A percentile compares a stretch with the other conserved stretches of the same genome.
phyloP scores from a whole-genome alignment of 2,888 invertebrate genomes.

The Coleophora flavipennella region DNA sequence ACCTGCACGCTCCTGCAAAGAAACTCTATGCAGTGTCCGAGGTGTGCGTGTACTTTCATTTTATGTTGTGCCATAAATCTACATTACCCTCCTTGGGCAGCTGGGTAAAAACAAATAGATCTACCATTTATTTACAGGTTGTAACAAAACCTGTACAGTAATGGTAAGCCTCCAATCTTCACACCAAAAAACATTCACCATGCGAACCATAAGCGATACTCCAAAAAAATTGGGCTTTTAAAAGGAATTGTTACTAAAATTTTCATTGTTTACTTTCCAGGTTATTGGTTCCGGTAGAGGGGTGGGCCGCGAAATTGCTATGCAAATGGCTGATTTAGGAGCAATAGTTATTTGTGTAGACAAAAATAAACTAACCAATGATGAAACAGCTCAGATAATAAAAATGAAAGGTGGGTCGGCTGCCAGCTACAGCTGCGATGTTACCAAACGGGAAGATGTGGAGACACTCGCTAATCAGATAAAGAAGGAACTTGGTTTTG shows the following conservation, averaged over 20 bases:
- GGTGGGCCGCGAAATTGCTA: conserved; percentile 75
- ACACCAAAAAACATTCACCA: too few relatives aligned
- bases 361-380: conserved; percentile 67
- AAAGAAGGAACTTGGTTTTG: conserved; percentile 65
- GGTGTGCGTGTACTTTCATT: too few relatives aligned
- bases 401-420: conserved; percentile 60
- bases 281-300: conserved; percentile 81
- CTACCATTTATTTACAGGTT: too few relatives aligned
- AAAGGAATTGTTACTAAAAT: neutral
- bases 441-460: conserved; percentile 69
- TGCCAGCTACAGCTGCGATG: conserved; percentile 67
- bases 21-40: too few relatives aligned
- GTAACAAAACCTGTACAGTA: neutral
- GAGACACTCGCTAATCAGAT: conserved; percentile 50
- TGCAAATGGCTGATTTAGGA: conserved; percentile 70
- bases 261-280: conserved; percentile 34
- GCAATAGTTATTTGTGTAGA: conserved; percentile 78
- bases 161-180: too few relatives aligned
- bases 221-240: too few relatives aligned
- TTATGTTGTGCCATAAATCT: too few relatives aligned
- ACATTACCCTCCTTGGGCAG: too few relatives aligned
- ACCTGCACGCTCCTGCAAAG: too few relatives aligned
- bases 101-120: too few relatives aligned
- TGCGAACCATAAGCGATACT: too few relatives aligned
- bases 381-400: conserved; percentile 57